These are phyloP conservation scores for Xylota segnis DNA, from an alignment of 2,888 invertebrate species.

Conservation along the genomic window DNA sequence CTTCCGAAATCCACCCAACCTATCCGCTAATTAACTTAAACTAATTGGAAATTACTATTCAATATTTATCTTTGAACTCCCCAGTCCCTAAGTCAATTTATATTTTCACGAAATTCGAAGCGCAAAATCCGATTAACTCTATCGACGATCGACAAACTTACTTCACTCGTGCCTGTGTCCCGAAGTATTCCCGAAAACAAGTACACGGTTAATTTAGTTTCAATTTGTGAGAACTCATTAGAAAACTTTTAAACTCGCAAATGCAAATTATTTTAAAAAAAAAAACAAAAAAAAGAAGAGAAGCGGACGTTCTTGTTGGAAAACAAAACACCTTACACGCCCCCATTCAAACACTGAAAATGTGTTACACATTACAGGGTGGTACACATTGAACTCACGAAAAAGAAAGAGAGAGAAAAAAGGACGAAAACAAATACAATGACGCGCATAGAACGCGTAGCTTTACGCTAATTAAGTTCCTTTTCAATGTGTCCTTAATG, in stretches of 20 bases:
- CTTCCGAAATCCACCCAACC: no score
- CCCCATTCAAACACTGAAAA: conserved; percentile 32
- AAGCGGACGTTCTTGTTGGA: background rate
- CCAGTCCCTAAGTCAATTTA: background rate
- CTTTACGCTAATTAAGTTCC: conserved; percentile 67
- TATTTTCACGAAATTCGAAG: background rate
- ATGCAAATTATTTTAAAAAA: conserved; percentile 35
- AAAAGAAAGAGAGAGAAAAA: no score
- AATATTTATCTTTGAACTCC: background rate
- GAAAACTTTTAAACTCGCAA: conserved; percentile 41
- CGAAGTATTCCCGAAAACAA: background rate
- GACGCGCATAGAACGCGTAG: conserved; percentile 31
- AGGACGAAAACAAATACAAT: conserved; percentile 15
- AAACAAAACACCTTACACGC: conserved; percentile 21
- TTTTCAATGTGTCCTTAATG: conserved; percentile 45
- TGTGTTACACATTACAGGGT: conserved; percentile 43
- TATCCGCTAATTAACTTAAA: background rate
- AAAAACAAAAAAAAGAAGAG: background rate
- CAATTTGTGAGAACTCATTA: conserved; percentile 37
- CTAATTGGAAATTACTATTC: background rate
- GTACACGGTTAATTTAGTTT: conserved; percentile 18
- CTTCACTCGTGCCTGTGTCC: background rate
- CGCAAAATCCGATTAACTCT: conserved; percentile 10
- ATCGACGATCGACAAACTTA: background rate
- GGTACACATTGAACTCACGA: conserved; percentile 20